These are phyloP conservation scores for Poecilia gillii DNA, from an alignment of 2,797 vertebrate genomes.

Conservation along the genomic window DNA sequence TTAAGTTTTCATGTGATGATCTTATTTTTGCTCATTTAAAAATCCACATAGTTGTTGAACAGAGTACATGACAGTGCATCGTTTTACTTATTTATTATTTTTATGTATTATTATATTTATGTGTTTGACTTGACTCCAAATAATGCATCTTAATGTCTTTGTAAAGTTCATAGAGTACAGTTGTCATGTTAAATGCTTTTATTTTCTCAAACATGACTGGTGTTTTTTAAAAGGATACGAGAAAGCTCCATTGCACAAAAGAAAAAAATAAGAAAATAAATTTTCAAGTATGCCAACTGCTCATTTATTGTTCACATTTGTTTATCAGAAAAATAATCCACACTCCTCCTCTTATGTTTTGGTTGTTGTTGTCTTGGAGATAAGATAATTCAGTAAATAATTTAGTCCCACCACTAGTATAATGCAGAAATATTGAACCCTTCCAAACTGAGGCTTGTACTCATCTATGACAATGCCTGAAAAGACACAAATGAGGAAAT, in stretches of 20 bases:
- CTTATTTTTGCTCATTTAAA: background rate
- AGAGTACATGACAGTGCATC: background rate
- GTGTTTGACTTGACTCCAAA: background rate
- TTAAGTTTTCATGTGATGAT: background rate
- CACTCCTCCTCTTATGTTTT: background rate
- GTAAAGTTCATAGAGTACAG: background rate
- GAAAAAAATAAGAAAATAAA: background rate
- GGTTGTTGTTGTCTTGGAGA: background rate
- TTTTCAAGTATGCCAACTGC: background rate
- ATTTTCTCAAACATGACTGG: background rate
- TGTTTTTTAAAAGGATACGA: background rate
- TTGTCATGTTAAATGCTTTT: background rate
- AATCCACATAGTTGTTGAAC: background rate
- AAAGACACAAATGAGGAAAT: background rate
- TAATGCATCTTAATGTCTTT: background rate
- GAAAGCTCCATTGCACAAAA: background rate
- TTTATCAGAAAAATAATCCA: background rate
- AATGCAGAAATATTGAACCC: background rate
- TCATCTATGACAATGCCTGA: background rate
- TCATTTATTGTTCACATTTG: background rate
- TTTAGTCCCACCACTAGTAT: background rate
- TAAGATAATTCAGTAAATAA: background rate
- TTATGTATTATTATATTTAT: background rate
- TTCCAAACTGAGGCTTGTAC: background rate
- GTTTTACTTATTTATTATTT: background rate